Evolutionary conservation across 2,888 invertebrate species (phyloP).

Genomic region (Drosophila cyrtoloma): DNA sequence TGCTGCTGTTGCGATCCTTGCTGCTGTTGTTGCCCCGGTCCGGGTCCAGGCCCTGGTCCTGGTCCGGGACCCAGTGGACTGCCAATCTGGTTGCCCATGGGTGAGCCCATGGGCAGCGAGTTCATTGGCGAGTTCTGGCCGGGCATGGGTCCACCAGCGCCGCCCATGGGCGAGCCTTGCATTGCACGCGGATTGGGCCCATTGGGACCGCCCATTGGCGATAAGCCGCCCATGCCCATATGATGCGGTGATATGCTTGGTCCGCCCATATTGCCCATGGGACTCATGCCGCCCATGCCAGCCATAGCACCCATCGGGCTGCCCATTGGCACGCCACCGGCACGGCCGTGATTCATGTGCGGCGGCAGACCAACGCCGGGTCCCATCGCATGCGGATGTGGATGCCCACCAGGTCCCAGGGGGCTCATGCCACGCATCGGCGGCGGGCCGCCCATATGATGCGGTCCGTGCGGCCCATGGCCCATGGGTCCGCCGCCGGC

Average conservation of each 20-base stretch:
- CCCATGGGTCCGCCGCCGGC: constrained; percentile 87
- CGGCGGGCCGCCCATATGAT: constrained; percentile 87
- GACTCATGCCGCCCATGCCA: constrained; percentile 86
- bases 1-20: constrained; percentile 56
- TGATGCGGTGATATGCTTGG: constrained; percentile 85
- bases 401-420: constrained; percentile 74
- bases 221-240: constrained; percentile 85
- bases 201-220: constrained; percentile 86
- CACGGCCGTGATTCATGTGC: constrained; percentile 83
- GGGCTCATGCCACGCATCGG: constrained; percentile 86
- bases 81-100: constrained; percentile 90
- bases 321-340: constrained; percentile 83
- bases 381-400: constrained; percentile 78
- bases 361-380: constrained; percentile 83
- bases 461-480: constrained; percentile 76
- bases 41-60: constrained; percentile 56
- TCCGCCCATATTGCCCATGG: constrained; percentile 86
- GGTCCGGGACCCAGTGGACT: constrained; percentile 70
- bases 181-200: constrained; percentile 87
- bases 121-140: constrained; percentile 89
- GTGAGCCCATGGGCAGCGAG: constrained; percentile 90
- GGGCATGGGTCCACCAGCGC: constrained; percentile 87
- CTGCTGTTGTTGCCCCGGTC: constrained; percentile 56
- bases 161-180: constrained; percentile 87
- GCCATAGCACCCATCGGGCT: constrained; percentile 87